Evolutionary conservation across 2,797 vertebrate genomes (phyloP).

Genomic region (Sitta carolinensis): DNA sequence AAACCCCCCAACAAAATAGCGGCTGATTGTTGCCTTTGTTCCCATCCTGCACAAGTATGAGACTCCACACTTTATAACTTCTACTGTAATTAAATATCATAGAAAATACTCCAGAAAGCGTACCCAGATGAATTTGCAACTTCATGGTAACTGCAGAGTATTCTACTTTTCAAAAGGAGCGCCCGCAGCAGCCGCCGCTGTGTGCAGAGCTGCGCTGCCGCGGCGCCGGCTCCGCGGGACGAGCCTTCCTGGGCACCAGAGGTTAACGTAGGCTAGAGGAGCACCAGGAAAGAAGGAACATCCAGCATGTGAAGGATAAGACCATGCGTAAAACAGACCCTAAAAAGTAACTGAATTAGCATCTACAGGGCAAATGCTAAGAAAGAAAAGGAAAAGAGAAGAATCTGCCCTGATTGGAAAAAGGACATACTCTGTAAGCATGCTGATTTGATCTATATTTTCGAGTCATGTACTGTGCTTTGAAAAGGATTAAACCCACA

Average conservation of each 20-base stretch:
- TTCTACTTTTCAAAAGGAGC: background rate
- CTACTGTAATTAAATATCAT: background rate
- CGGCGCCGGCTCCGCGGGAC: too few relatives aligned
- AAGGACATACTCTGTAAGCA: slow-evolving; percentile 28
- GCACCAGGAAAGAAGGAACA: slow-evolving; percentile 18
- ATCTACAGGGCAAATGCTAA: background rate
- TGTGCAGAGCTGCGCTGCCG: too few relatives aligned
- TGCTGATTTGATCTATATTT: slow-evolving; percentile 31
- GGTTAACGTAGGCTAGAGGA: background rate
- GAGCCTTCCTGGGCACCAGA: background rate
- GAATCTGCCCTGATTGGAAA: background rate
- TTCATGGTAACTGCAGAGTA: background rate
- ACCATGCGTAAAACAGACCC: background rate
- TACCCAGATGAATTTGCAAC: background rate
- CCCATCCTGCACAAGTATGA: background rate
- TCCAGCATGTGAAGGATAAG: slow-evolving; percentile 25
- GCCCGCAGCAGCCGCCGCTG: background rate
- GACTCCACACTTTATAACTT: background rate
- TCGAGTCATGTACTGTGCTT: slow-evolving; percentile 50
- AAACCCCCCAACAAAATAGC: background rate
- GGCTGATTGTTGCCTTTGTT: slow-evolving; percentile 1
- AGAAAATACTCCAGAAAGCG: background rate
- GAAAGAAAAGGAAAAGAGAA: background rate
- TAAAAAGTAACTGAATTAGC: background rate
- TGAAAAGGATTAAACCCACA: slow-evolving; percentile 71